Evolutionary conservation across 2,888 invertebrate genomes (phyloP), one percentile per base, ranked within the genome.

Genomic region (Sinhomidia bicolor): DNA sequence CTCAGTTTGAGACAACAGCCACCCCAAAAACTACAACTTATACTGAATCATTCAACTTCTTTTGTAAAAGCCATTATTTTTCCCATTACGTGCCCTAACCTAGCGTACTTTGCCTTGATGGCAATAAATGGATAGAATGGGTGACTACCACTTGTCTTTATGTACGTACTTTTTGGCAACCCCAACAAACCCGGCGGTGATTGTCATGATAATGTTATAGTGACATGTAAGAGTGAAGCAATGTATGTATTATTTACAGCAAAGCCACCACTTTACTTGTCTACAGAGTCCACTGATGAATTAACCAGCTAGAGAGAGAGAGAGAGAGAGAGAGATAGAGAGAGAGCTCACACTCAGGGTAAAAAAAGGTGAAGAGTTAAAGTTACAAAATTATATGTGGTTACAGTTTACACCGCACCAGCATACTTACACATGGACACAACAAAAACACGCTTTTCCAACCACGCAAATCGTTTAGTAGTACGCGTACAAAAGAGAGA

Each of bases 11-110:
- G 57, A n/a, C n/a, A n/a, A 20, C 60, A 14, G 36, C 44, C 84
- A 74, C 84, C 74, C 47, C 41, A 47, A 17, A 32, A 29, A 71
- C n/a, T n/a, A n/a, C n/a, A 68, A 76, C 84, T 12, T 60, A 74
- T 32, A 76, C 76, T 84, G 84, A 84, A 84, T 76, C 84, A 84
- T 84, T 84, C 84, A 84, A 76, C 23, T 76, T 76, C 54, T 36
- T 71, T 83, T 76, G 84, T 74, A 74, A 74, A 84, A 84, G 54
- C 76, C 76, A 84, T 84, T 84, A 84, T 76, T 76, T 78, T 44
- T 84, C 76, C 62, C 84, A 83, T 84, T 74, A 44, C 44, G 32
- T 65, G 57, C 62, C 36, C 51, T 83, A 83, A 83, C 83, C 83
- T 83, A 83, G 44, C 71, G 83, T 65, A 65, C 83, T 71, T 47